A percentile compares a stretch with the other conserved stretches of the same genome.
These are phyloP conservation scores for Cyrtonyx montezumae DNA, from an alignment of 2,113 vertebrate species.

Conservation along the genomic window DNA sequence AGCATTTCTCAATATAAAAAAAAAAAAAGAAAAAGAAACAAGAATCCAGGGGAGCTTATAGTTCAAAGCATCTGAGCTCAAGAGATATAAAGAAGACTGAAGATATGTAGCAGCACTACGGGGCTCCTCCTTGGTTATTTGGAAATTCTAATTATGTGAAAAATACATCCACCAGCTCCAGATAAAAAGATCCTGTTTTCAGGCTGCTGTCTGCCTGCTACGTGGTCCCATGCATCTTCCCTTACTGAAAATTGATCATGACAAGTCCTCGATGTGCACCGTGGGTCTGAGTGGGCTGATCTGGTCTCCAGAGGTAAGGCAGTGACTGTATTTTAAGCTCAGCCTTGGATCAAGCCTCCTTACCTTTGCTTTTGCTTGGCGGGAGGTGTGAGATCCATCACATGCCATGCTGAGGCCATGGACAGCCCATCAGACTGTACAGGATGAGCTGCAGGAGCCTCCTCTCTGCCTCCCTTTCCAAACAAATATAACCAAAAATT, in stretches of 20 bases:
- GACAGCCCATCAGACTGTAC: fast-evolving
- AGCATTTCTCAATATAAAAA: neutral
- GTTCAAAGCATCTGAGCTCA: neutral
- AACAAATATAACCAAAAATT: neutral
- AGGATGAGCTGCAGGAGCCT: neutral
- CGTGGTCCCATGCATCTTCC: fast-evolving
- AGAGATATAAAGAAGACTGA: neutral
- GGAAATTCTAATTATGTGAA: neutral
- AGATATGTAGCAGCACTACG: neutral
- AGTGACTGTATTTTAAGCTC: neutral
- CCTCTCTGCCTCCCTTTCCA: neutral
- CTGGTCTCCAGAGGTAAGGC: neutral
- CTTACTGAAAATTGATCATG: fast-evolving
- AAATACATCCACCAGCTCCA: neutral
- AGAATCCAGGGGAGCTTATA: neutral
- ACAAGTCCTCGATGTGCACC: neutral
- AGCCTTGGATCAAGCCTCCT: neutral
- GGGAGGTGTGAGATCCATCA: fast-evolving
- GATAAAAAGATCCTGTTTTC: neutral
- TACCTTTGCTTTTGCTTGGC: neutral
- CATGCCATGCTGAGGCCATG: fast-evolving
- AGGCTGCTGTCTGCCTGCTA: neutral
- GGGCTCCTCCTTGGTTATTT: neutral
- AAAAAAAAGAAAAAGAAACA: neutral
- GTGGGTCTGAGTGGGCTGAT: neutral